Percentiles rank a stretch among this genome's conserved stretches.
Evolutionary conservation across 2,113 vertebrate genomes (phyloP).

Genomic region (Chaenocephalus aceratus): DNA sequence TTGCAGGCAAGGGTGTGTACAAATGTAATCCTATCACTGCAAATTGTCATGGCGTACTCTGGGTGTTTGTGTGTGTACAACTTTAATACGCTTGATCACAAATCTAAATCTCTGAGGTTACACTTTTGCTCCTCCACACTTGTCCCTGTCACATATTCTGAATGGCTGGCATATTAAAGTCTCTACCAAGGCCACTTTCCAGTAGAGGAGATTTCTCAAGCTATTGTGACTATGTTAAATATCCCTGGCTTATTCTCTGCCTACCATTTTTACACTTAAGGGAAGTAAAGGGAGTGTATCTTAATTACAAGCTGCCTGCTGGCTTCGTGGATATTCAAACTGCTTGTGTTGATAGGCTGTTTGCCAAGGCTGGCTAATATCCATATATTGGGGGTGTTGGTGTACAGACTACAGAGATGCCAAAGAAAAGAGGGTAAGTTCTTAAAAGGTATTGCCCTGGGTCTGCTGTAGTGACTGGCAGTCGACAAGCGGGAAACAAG

Average conservation of each 20-base stretch:
- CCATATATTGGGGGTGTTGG: neutral
- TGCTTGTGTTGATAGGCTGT: neutral
- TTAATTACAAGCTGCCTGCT: neutral
- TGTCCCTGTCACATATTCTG: neutral
- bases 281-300: neutral
- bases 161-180: neutral
- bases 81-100: neutral
- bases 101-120: neutral
- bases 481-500: neutral
- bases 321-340: neutral
- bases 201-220: constrained; percentile 4
- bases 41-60: neutral
- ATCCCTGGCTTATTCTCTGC: neutral
- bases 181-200: constrained; percentile 4
- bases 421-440: constrained; percentile 3
- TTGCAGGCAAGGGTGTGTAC: constrained; percentile 1
- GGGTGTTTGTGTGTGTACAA: too few species aligned
- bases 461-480: neutral
- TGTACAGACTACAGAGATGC: constrained; percentile 16
- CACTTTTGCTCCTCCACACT: neutral
- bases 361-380: neutral
- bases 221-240: constrained; percentile 13
- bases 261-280: neutral
- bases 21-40: constrained; percentile 12
- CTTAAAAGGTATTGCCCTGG: constrained; percentile 32